Conservation (phyloP, 2,113 vertebrate genomes). For the Rhagologus leucostigma region DNA sequence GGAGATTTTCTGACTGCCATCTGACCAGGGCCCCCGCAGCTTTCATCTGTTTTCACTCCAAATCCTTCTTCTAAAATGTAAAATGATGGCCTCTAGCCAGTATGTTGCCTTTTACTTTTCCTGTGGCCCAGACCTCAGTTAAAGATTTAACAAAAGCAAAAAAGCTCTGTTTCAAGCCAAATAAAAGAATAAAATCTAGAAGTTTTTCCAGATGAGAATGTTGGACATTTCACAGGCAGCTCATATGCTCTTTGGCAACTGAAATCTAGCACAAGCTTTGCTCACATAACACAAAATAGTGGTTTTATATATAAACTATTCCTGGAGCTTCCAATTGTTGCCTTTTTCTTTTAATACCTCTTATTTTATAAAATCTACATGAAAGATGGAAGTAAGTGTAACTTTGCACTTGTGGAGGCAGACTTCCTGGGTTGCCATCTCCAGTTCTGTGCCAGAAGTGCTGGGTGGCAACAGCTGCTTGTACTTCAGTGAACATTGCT, state of each 20-base stretch:
- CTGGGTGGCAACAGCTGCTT: not conserved
- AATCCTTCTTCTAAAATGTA: conserved; percentile 44
- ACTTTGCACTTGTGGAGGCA: not conserved
- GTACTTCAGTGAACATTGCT: not conserved
- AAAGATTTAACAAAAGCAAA: conserved; percentile 55
- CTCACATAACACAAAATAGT: not conserved
- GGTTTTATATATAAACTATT: not conserved
- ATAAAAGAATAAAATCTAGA: conserved; percentile 31
- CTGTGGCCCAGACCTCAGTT: conserved; percentile 24
- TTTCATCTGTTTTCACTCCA: conserved; percentile 55
- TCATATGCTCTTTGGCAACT: conserved; percentile 3
- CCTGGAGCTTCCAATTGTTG: not conserved
- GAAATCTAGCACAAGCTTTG: conserved; percentile 16
- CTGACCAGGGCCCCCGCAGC: conserved; percentile 34
- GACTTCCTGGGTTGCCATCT: not conserved
- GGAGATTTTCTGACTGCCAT: conserved; percentile 35
- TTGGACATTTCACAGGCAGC: conserved; percentile 8
- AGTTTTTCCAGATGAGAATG: conserved; percentile 41
- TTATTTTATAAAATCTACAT: conserved; percentile 11
- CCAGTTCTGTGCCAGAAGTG: not conserved
- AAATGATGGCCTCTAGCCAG: conserved; percentile 46
- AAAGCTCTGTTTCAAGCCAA: conserved; percentile 31
- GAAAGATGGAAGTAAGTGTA: not conserved
- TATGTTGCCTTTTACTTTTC: conserved; percentile 41
- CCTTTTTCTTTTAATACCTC: not conserved